These are phyloP conservation scores for Mamestra brassicae DNA, from an alignment of 2,888 invertebrate genomes.

Conservation along the genomic window DNA sequence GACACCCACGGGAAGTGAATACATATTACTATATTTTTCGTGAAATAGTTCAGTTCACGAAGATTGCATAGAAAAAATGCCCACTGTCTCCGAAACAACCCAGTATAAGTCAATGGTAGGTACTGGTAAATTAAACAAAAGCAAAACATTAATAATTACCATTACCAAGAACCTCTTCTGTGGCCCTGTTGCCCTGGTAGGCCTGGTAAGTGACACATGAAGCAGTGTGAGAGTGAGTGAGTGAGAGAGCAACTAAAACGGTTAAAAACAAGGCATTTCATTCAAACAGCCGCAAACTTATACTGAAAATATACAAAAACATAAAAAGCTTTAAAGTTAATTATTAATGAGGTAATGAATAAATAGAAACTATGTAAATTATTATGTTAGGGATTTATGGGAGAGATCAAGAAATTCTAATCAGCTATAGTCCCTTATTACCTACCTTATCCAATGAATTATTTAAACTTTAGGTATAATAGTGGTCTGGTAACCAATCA, in stretches of 20 bases:
- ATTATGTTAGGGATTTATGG: not conserved
- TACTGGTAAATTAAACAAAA: constrained; percentile 20
- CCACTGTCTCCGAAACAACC: too few relatives aligned
- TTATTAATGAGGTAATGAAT: constrained; percentile 7
- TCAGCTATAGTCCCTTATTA: not conserved
- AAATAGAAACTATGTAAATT: constrained; percentile 16
- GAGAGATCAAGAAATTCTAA: not conserved
- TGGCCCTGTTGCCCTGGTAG: constrained; percentile 41
- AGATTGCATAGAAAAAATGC: too few relatives aligned
- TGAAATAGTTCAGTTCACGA: too few relatives aligned
- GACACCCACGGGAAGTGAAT: too few relatives aligned
- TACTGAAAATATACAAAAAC: constrained; percentile 71
- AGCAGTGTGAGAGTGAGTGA: constrained; percentile 48
- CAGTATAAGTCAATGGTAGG: not conserved
- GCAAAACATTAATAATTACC: constrained; percentile 64
- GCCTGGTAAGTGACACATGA: constrained; percentile 49
- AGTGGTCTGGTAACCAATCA: too few relatives aligned
- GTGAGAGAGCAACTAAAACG: constrained; percentile 66
- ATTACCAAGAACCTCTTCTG: constrained; percentile 39
- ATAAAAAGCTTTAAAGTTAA: constrained; percentile 59
- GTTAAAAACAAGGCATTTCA: constrained; percentile 65
- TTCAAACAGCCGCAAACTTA: constrained; percentile 59
- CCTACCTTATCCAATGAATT: too few relatives aligned
- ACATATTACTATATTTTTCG: too few relatives aligned
- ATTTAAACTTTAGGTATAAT: too few relatives aligned